Evolutionary conservation across 2,888 invertebrate genomes (phyloP).

Genomic region (Anoncus sp.): DNA sequence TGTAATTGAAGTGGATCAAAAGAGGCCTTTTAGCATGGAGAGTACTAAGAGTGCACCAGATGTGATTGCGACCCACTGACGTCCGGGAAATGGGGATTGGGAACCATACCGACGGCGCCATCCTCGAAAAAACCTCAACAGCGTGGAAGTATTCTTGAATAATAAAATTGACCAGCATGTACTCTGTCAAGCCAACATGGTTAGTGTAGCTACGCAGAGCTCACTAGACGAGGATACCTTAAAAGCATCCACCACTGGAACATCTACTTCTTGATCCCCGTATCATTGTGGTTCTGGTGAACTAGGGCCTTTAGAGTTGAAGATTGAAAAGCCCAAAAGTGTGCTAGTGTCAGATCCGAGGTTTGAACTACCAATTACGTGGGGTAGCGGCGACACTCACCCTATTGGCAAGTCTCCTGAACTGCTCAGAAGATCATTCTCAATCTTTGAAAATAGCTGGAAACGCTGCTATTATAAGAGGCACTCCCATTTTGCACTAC

Average conservation of each 20-base stretch:
- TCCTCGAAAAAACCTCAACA: slow-evolving; percentile 82
- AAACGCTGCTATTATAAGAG: slow-evolving; percentile 72
- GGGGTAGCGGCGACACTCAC: slow-evolving; percentile 54
- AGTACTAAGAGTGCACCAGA: slow-evolving; percentile 96
- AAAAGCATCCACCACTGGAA: slow-evolving; percentile 72
- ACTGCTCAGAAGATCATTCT: slow-evolving; percentile 68
- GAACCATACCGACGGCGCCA: slow-evolving; percentile 86
- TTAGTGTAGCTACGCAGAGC: slow-evolving; percentile 78
- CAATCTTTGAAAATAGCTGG: slow-evolving; percentile 62
- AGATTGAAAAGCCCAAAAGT: not conserved
- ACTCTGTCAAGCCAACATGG: slow-evolving; percentile 51
- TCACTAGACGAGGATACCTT: slow-evolving; percentile 78
- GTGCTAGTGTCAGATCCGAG: not conserved
- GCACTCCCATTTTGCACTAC: slow-evolving; percentile 72
- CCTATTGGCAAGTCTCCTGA: slow-evolving; percentile 74
- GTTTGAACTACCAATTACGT: not conserved
- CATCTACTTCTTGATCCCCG: slow-evolving; percentile 78
- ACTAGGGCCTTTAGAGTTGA: not conserved
- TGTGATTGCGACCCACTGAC: slow-evolving; percentile 94
- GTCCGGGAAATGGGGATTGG: slow-evolving; percentile 84
- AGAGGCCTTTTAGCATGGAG: slow-evolving; percentile 90
- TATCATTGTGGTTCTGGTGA: slow-evolving; percentile 59
- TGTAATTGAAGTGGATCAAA: slow-evolving; percentile 86
- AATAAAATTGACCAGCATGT: slow-evolving; percentile 43
- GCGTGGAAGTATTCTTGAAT: slow-evolving; percentile 30